These are phyloP conservation scores for Schizotus pectinicornis DNA, from an alignment of 2,888 invertebrate species.

Conservation along the genomic window DNA sequence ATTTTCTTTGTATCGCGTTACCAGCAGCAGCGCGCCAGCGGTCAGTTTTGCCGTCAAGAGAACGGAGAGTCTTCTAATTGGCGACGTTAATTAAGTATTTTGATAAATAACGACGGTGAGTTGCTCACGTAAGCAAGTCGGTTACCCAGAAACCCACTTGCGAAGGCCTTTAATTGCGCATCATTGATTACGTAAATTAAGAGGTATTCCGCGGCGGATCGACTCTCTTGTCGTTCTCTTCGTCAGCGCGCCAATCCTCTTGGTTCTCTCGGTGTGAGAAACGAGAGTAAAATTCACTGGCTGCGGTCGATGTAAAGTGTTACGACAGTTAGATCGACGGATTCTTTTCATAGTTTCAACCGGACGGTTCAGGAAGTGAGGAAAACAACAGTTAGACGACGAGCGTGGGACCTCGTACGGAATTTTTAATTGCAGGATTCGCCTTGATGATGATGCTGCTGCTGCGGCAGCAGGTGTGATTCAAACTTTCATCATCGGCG, in stretches of 20 bases:
- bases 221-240: not conserved
- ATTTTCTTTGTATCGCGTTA: no score
- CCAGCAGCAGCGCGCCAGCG: no score
- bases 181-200: slow-evolving; percentile 24
- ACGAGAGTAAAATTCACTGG: slow-evolving; percentile 30
- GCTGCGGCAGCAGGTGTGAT: slow-evolving; percentile 1
- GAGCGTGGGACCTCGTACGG: slow-evolving; percentile 20
- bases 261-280: slow-evolving; percentile 12
- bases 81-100: slow-evolving; percentile 1
- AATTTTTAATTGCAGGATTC: slow-evolving; percentile 15
- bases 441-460: not conserved
- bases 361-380: slow-evolving; percentile 28
- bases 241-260: not conserved
- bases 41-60: not conserved
- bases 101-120: slow-evolving; percentile 1
- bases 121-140: slow-evolving; percentile 26
- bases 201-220: slow-evolving; percentile 2
- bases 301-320: slow-evolving; percentile 20
- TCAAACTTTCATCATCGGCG: slow-evolving; percentile 3
- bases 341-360: slow-evolving; percentile 25
- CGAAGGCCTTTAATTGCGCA: slow-evolving; percentile 19
- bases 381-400: slow-evolving; percentile 23
- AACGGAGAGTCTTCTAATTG: not conserved
- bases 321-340: slow-evolving; percentile 29
- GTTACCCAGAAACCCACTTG: slow-evolving; percentile 33